These are phyloP conservation scores for Poeciliopsis infans DNA, from an alignment of 2,797 vertebrate genomes.

Conservation along the genomic window DNA sequence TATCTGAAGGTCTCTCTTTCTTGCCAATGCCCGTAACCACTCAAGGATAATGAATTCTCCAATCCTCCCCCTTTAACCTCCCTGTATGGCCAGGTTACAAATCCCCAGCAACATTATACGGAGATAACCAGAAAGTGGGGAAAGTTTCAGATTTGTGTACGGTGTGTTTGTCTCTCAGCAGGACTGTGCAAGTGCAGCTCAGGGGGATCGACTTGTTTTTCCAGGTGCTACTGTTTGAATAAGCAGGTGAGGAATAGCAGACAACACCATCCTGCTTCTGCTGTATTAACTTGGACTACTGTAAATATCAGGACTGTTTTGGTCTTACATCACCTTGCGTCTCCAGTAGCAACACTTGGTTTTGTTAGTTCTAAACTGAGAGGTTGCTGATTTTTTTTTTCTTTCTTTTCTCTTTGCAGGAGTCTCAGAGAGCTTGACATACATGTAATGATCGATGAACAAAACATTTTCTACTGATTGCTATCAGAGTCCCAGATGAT, in stretches of 20 bases:
- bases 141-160: conserved; percentile 41
- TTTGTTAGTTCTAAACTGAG: neutral
- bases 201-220: conserved; percentile 40
- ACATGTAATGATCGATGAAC: neutral
- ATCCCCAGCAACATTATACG: conserved; percentile 46
- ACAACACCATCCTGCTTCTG: conserved; percentile 5
- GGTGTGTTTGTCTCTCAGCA: conserved; percentile 38
- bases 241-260: conserved; percentile 26
- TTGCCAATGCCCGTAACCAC: conserved; percentile 46
- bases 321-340: neutral
- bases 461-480: neutral
- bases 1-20: conserved; percentile 67
- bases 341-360: neutral
- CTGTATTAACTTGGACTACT: neutral
- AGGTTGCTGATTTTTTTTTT: neutral
- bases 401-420: too few relatives aligned
- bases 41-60: conserved; percentile 76
- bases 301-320: neutral
- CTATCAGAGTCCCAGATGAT: neutral
- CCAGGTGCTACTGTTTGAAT: conserved; percentile 45
- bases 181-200: conserved; percentile 12
- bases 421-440: neutral
- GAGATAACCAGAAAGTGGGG: conserved; percentile 60
- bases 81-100: conserved; percentile 40
- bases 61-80: conserved; percentile 59